Conservation (phyloP, 1,140 invertebrate genomes). For the Atta cephalotes region DNA sequence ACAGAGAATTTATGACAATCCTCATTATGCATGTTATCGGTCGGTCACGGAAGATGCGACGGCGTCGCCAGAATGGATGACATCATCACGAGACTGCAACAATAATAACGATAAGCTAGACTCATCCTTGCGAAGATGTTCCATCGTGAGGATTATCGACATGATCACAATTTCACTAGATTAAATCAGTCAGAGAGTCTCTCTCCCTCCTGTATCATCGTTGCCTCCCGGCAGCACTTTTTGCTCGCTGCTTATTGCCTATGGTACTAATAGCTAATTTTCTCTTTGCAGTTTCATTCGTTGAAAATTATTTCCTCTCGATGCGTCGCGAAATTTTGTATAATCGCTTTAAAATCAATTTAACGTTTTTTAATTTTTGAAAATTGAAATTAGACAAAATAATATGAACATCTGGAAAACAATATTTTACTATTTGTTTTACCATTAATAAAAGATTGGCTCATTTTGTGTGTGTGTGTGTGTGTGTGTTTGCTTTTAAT, state of each 20-base stretch:
- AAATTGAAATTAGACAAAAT: background rate
- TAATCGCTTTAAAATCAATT: background rate
- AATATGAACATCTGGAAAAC: too few species aligned
- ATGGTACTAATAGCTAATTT: background rate
- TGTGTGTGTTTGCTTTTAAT: too few species aligned
- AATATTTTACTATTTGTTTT: too few species aligned
- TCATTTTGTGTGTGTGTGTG: too few species aligned
- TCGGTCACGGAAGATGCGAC: conserved; percentile 8
- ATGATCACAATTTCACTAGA: conserved; percentile 43
- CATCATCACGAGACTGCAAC: background rate
- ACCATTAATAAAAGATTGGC: too few species aligned
- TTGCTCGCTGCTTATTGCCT: background rate
- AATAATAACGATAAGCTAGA: background rate
- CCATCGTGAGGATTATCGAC: conserved; percentile 37
- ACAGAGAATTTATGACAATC: too few species aligned
- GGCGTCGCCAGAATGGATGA: conserved; percentile 11
- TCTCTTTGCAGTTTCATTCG: conserved; percentile 6
- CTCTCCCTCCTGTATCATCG: background rate
- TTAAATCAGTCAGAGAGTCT: conserved; percentile 20
- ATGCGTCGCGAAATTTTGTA: background rate
- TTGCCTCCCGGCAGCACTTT: background rate
- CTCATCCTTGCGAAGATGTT: conserved; percentile 14
- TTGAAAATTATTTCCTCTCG: conserved; percentile 28
- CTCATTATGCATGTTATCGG: background rate
- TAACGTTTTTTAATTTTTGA: background rate